phyloP scores from a whole-genome alignment of 2,113 vertebrate genomes.

The Arenaria interpres region DNA sequence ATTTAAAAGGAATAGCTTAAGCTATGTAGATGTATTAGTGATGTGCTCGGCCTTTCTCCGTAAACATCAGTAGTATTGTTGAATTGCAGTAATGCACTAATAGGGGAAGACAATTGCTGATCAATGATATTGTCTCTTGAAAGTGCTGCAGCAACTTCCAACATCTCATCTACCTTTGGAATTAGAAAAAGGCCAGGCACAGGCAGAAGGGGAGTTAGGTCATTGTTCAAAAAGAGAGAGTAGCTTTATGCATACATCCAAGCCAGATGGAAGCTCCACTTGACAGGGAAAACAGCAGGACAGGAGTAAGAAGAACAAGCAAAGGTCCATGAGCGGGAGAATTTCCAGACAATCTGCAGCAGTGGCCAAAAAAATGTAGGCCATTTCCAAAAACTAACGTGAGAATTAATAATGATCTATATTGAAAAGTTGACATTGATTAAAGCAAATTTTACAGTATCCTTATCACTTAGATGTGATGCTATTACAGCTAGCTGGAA shows the following conservation, averaged over 20 bases:
- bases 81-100: background rate
- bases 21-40: background rate
- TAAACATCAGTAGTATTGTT: background rate
- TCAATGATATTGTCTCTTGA: background rate
- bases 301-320: background rate
- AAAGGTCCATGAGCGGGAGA: conserved; percentile 2
- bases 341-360: conserved; percentile 34
- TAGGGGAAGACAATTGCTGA: background rate
- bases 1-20: background rate
- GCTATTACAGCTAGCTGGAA: conserved; percentile 53
- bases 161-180: background rate
- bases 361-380: conserved; percentile 54
- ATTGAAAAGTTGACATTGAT: conserved; percentile 64
- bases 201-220: background rate
- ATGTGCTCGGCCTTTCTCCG: rapidly evolving
- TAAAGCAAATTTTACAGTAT: conserved; percentile 69
- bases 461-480: conserved; percentile 69
- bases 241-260: background rate
- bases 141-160: background rate
- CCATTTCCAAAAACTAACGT: conserved; percentile 61
- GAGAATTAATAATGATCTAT: conserved; percentile 73
- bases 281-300: conserved; percentile 22
- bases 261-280: conserved; percentile 27
- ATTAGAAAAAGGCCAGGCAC: background rate
- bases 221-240: background rate